Evolutionary conservation across 2,888 invertebrate genomes (phyloP), one percentile per base, ranked within the genome.

Genomic region (Aleiodes alternator): DNA sequence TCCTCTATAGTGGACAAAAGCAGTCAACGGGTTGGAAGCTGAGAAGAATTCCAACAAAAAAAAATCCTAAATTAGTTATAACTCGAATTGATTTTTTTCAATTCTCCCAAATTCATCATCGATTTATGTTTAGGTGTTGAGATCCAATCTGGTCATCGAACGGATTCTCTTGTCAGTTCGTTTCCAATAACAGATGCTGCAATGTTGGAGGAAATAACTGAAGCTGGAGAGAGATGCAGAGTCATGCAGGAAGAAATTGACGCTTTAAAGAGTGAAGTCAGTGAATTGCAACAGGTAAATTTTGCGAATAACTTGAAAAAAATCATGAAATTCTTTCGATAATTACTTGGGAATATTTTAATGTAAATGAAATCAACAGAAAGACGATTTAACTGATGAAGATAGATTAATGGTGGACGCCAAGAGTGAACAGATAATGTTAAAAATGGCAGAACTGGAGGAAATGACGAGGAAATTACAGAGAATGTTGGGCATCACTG

Each of bases 381-480:
- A 93, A 89, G 83, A 91, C 4, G 90, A 90, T 70, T 88, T 93
- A 82, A 92, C 92, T 0, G 92, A 93, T 59, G 89, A 89, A 0
- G 94, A 94, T 81, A 91, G 92, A 0, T 88, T 88, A 73, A 91
- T 91, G 79, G 85, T 94, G 9, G 91, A 92, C 43, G 90, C 91
- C 51, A 91, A 93, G 69, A 93, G 93, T 80, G 90, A 91, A 34
- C 86, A 92, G 74, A 87, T 94, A 0, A 91, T 92, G 70, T 89
- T 91, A 3, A 93, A 93, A 83, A 91, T 94, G 90, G 90, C 91
- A 23, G 90, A 93, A 55, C 92, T 94, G 77, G 93, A 94, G 79
- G 89, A 90, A 16, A 91, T 93, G 76, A 94, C 93, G 0, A 91
- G 90, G 82, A 90, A 90, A 59, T 90, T 94, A 53, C 92, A 93